Conservation (phyloP, 2,888 invertebrate genomes). For the Drosophila prolongata region DNA sequence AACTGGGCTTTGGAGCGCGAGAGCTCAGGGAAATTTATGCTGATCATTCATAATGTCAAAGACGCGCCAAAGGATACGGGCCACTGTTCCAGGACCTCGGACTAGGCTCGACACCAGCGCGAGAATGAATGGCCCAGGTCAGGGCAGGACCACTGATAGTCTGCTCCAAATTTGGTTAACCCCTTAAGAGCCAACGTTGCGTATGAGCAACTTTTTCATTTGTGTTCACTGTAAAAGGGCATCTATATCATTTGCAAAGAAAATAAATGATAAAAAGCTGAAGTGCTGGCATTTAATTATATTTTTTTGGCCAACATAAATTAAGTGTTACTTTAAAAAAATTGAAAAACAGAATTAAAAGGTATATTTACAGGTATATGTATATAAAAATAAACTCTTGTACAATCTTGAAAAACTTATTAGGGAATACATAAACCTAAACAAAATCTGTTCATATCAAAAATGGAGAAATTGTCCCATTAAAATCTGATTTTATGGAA, state of each 20-base stretch:
- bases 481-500: background rate
- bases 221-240: constrained; percentile 4
- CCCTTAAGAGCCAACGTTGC: constrained; percentile 25
- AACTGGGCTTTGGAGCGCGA: constrained; percentile 47
- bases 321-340: too few species aligned
- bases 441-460: too few species aligned
- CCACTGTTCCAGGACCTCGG: constrained; percentile 24
- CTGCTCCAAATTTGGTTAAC: constrained; percentile 33
- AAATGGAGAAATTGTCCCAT: background rate
- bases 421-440: too few species aligned
- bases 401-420: too few species aligned
- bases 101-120: constrained; percentile 31
- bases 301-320: too few species aligned
- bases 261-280: too few species aligned
- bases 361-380: too few species aligned
- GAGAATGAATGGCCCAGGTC: constrained; percentile 71
- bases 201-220: constrained; percentile 20
- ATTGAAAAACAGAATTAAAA: too few species aligned
- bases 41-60: constrained; percentile 81
- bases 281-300: too few species aligned
- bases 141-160: constrained; percentile 27
- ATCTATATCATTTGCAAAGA: background rate
- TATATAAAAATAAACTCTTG: too few species aligned
- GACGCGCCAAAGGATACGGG: constrained; percentile 46
- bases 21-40: constrained; percentile 74